phyloP scores from a whole-genome alignment of 2,888 invertebrate species.

The Lochmaea crataegi region DNA sequence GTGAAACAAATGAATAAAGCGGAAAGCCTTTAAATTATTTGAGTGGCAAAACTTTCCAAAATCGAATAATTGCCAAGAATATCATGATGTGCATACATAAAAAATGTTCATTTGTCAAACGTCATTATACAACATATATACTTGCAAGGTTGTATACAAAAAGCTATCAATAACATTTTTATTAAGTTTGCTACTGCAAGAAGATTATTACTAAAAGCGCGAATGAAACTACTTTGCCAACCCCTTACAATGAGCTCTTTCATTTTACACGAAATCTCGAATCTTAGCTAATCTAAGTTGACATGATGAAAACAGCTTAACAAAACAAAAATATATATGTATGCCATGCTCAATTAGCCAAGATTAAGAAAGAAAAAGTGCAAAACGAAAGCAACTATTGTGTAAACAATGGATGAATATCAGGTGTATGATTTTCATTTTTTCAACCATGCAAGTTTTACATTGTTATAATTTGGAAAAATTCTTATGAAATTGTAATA shows the following conservation, averaged over 20 bases:
- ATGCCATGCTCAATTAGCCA: constrained; percentile 23
- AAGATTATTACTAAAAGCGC: not conserved
- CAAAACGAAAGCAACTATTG: constrained; percentile 23
- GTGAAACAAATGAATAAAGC: too few species aligned
- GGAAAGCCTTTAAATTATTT: too few species aligned
- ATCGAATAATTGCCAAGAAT: too few species aligned
- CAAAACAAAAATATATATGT: not conserved
- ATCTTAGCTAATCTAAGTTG: constrained; percentile 23
- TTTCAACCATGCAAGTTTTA: not conserved
- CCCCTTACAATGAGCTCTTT: constrained; percentile 21
- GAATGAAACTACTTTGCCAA: constrained; percentile 7
- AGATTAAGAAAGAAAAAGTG: constrained; percentile 18
- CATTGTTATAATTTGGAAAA: too few species aligned
- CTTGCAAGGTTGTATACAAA: not conserved
- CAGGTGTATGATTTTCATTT: not conserved
- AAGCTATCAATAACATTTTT: not conserved
- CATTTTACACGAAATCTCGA: constrained; percentile 18
- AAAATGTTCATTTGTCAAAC: too few species aligned
- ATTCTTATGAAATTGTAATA: too few species aligned
- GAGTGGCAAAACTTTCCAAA: too few species aligned
- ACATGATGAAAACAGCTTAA: constrained; percentile 10
- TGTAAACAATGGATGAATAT: constrained; percentile 8
- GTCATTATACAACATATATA: too few species aligned
- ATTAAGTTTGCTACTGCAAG: not conserved
- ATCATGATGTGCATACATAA: too few species aligned